phyloP scores from a whole-genome alignment of 2,888 invertebrate species.

The Scaptomyza parva region DNA sequence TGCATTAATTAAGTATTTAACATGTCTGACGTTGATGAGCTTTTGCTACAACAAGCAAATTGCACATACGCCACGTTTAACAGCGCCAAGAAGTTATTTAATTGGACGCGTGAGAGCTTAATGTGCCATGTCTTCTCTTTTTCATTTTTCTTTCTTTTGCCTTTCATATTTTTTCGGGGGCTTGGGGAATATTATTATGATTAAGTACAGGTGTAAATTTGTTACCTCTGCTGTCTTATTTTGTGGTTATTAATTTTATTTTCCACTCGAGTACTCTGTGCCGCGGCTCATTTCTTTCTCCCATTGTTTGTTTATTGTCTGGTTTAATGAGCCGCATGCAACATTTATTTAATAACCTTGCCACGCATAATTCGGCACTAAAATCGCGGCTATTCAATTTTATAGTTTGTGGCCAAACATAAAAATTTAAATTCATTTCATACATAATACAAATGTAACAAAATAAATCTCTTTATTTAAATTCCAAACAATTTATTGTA shows the following conservation, averaged over 20 bases:
- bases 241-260: slow-evolving; percentile 56
- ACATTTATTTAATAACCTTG: slow-evolving; percentile 75
- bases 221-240: slow-evolving; percentile 11
- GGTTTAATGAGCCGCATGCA: slow-evolving; percentile 70
- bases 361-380: slow-evolving; percentile 50
- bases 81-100: slow-evolving; percentile 11
- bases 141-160: neutral
- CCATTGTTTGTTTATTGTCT: slow-evolving; percentile 17
- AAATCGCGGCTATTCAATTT: slow-evolving; percentile 43
- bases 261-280: slow-evolving; percentile 43
- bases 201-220: slow-evolving; percentile 37
- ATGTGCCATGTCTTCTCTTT: slow-evolving; percentile 9
- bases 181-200: slow-evolving; percentile 26
- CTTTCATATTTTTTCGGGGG: slow-evolving; percentile 33
- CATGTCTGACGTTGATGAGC: slow-evolving; percentile 34
- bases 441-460: neutral
- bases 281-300: slow-evolving; percentile 25
- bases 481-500: neutral
- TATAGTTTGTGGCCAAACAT: slow-evolving; percentile 1
- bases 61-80: slow-evolving; percentile 43
- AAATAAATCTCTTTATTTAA: neutral
- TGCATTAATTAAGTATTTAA: slow-evolving; percentile 61
- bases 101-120: slow-evolving; percentile 23
- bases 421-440: neutral
- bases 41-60: slow-evolving; percentile 7